A percentile compares a stretch with the other conserved stretches of the same genome.
These are phyloP conservation scores for Macroglossus sobrinus DNA, from an alignment of 2,113 vertebrate species.

Conservation along the genomic window DNA sequence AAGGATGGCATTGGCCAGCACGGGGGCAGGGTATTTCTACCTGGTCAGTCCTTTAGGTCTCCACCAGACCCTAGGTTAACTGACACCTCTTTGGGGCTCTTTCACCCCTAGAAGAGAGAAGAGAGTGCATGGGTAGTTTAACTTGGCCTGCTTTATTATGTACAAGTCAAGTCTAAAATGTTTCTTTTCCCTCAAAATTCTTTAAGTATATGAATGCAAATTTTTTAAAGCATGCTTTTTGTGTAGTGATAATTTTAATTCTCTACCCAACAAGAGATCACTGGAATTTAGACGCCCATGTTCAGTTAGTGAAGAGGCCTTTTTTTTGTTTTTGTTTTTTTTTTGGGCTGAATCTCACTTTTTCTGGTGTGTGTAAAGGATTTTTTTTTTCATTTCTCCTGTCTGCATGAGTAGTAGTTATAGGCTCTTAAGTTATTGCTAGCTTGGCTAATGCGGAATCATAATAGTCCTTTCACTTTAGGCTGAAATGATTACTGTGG, in stretches of 20 bases:
- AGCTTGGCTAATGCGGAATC: background rate
- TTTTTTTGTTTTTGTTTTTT: background rate
- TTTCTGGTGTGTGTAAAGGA: background rate
- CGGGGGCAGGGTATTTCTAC: background rate
- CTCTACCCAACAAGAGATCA: background rate
- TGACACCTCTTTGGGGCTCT: background rate
- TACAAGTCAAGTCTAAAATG: background rate
- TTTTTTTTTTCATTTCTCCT: background rate
- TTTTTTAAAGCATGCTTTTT: background rate
- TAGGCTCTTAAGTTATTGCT: background rate
- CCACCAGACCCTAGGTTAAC: background rate
- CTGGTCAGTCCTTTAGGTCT: background rate
- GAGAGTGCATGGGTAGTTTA: background rate
- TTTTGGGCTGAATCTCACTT: background rate
- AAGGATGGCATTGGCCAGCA: background rate
- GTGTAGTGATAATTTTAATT: background rate
- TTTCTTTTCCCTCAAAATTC: background rate
- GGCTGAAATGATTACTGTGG: conserved; percentile 50
- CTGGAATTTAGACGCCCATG: background rate
- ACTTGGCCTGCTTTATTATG: background rate
- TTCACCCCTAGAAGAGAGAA: background rate
- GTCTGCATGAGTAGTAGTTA: background rate
- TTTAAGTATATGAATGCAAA: background rate
- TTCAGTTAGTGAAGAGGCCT: background rate
- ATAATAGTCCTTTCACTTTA: conserved; percentile 60